phyloP scores from a whole-genome alignment of 1,140 invertebrate species.

The Penaeus japonicus region DNA sequence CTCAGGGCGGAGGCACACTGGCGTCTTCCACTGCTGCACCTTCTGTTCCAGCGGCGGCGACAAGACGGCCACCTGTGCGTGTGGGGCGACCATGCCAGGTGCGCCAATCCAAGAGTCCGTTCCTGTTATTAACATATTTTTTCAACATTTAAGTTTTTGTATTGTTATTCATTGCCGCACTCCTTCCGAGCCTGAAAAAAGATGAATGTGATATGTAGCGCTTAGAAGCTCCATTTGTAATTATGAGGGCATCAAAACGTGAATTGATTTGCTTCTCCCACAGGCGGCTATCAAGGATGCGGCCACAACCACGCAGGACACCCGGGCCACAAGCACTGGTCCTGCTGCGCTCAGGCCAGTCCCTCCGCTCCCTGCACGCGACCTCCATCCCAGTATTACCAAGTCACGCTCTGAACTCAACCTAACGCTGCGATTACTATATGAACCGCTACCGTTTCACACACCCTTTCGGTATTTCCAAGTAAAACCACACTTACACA shows the following conservation, averaged over 20 bases:
- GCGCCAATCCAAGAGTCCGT: background rate
- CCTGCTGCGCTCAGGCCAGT: constrained; percentile 71
- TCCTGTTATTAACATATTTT: background rate
- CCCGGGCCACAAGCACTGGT: constrained; percentile 80
- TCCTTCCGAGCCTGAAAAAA: too few relatives aligned
- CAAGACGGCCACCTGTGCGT: constrained; percentile 74
- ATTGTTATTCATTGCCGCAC: too few relatives aligned
- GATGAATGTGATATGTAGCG: background rate
- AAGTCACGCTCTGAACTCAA: constrained; percentile 40
- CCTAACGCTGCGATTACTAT: background rate
- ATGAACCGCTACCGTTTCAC: background rate
- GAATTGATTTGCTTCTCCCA: constrained; percentile 19
- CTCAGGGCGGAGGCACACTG: constrained; percentile 67
- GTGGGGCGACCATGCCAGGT: constrained; percentile 76
- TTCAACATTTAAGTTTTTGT: background rate
- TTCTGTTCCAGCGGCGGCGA: constrained; percentile 80
- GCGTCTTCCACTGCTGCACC: constrained; percentile 81
- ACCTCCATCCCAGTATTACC: constrained; percentile 48
- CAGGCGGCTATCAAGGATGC: constrained; percentile 77
- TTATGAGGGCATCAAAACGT: background rate
- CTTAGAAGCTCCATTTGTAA: background rate
- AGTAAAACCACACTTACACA: background rate
- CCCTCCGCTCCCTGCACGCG: constrained; percentile 25
- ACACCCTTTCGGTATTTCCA: background rate
- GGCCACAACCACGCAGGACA: constrained; percentile 81